Base-by-base conservation (phyloP, 2,888 invertebrate genomes). In the Drosophila siamana region DNA sequence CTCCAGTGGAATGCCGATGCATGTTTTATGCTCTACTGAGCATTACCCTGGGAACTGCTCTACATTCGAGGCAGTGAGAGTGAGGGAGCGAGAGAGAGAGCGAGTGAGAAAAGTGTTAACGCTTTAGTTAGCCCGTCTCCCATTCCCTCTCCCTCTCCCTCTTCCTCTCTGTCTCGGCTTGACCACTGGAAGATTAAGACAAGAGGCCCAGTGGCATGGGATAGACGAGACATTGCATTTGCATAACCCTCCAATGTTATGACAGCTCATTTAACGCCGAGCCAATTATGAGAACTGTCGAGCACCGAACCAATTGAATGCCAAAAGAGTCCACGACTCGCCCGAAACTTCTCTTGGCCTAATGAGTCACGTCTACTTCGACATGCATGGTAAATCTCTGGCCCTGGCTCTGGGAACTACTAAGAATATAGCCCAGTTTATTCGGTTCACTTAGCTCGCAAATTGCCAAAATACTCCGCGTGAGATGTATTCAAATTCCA, bases 221-320 rank as follows among this genome's bases (percentile, higher is more conserved):
- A n/a, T 7, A 33, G 13, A n/a, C 19, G 19, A 19, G 13, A 30
- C 28, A 33, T 33, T 33, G 47, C 16, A 75, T 75, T 72, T 72
- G 47, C 77, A 72, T 77, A 76, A 30, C 41, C 41, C 52, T 47
- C 43, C 22, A 64, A 44, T 82, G 83, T 81, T 82, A 82, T 82
- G 88, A 82, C 82, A 82, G 88, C 86, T 87, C 88, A 82, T 78
- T 82, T 87, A 87, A 70, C 83, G 86, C 69, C 46, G 51, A 22
- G 22, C 51, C 55, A 80, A 69, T 74, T 69, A 69, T 47, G 28
- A 28, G 11, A 46, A 26, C 22, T 41, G 62, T 38, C 54, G 52
- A 19, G 19, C 19, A 19, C 38, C 19, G 19, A 22, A 13, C 59
- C 69, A 54, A 51, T 46, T 41, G 40, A 40, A 38, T 38, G 36